Conservation (phyloP, 2,797 vertebrate species). For the Vireo griseus region DNA sequence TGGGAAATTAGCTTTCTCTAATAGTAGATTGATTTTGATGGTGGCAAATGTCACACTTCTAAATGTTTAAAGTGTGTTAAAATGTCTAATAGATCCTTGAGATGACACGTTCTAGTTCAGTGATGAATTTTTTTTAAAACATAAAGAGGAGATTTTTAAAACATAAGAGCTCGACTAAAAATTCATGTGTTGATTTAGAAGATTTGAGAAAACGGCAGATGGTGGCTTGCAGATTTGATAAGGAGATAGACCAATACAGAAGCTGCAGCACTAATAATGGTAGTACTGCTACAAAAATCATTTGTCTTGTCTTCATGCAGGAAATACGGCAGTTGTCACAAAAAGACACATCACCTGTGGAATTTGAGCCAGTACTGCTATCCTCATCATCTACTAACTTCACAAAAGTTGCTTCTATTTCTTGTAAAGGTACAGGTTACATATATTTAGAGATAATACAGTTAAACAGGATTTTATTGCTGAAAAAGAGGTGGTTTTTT, state of each 20-base stretch:
- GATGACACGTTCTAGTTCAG: background rate
- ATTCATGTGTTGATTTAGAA: background rate
- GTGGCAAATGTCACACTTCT: background rate
- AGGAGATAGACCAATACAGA: background rate
- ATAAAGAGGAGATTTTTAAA: background rate
- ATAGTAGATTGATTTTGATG: background rate
- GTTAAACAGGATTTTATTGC: background rate
- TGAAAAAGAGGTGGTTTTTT: background rate
- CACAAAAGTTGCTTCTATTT: slow-evolving; percentile 86
- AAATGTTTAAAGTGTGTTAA: background rate
- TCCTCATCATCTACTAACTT: slow-evolving; percentile 87
- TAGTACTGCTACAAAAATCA: background rate
- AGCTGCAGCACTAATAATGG: background rate
- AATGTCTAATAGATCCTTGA: background rate
- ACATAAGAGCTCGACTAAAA: background rate
- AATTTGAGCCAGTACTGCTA: slow-evolving; percentile 83
- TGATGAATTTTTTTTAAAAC: background rate
- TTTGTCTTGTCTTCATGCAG: slow-evolving; percentile 67
- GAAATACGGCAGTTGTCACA: slow-evolving; percentile 85
- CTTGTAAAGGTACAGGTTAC: slow-evolving; percentile 83
- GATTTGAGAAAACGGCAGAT: background rate
- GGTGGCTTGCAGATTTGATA: background rate
- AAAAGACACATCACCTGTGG: slow-evolving; percentile 75
- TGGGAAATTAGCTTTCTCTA: background rate
- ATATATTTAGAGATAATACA: background rate